These are phyloP conservation scores for Prosopocoilus inquinatus DNA, from an alignment of 2,888 invertebrate genomes.

Conservation along the genomic window DNA sequence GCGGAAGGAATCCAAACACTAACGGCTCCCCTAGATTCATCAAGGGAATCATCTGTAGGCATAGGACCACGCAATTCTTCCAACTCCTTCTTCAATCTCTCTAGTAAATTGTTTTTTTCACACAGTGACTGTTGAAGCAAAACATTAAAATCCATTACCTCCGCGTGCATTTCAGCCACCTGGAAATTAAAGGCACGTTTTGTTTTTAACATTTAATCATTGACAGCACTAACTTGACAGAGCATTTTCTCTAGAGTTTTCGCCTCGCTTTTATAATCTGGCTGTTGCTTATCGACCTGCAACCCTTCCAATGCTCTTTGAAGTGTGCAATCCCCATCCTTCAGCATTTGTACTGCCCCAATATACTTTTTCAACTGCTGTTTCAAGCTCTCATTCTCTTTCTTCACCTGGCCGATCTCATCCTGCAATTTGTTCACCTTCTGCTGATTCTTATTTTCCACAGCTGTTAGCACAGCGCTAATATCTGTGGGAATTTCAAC, in stretches of 20 bases:
- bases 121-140: constrained; percentile 71
- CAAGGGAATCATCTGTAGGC: constrained; percentile 51
- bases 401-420: constrained; percentile 39
- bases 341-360: constrained; percentile 83
- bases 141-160: constrained; percentile 89
- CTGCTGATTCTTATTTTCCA: constrained; percentile 46
- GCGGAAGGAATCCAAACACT: constrained; percentile 87
- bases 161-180: constrained; percentile 94
- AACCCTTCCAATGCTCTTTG: constrained; percentile 44
- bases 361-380: constrained; percentile 84
- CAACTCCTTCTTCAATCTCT: constrained; percentile 62
- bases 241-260: constrained; percentile 81
- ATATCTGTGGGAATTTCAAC: constrained; percentile 47
- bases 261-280: constrained; percentile 65
- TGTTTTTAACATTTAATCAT: neutral
- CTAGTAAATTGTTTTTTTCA: constrained; percentile 60
- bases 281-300: constrained; percentile 43
- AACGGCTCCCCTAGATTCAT: constrained; percentile 57
- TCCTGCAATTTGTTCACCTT: constrained; percentile 40
- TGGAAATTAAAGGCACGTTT: constrained; percentile 38
- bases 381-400: constrained; percentile 81
- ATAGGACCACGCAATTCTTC: constrained; percentile 65
- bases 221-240: constrained; percentile 63
- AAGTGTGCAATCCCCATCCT: constrained; percentile 52
- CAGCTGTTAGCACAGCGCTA: constrained; percentile 43